phyloP scores from a whole-genome alignment of 2,113 vertebrate genomes.

The Plecotus auritus region DNA sequence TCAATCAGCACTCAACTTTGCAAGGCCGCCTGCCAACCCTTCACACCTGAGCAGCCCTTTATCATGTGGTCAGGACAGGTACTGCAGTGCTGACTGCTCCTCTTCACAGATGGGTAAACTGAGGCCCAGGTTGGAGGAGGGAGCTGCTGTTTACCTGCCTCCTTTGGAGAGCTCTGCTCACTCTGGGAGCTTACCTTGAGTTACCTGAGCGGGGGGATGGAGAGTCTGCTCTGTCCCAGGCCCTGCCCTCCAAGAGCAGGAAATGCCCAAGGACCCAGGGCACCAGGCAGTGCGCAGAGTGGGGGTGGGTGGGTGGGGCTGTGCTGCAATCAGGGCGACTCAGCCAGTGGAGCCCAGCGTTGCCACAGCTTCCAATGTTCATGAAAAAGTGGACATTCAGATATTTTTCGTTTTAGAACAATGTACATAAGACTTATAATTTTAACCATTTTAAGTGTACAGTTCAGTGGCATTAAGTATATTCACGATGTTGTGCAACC shows the following conservation, averaged over 20 bases:
- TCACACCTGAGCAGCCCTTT: neutral
- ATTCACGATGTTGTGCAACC: too few species aligned
- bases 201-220: neutral
- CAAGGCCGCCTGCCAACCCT: rapidly evolving
- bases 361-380: neutral
- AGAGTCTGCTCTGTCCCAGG: neutral
- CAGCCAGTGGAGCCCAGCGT: neutral
- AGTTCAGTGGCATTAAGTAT: neutral
- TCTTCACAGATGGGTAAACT: neutral
- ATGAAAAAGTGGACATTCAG: neutral
- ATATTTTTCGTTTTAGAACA: neutral
- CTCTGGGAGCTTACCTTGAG: neutral
- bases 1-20: rapidly evolving
- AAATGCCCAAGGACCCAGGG: neutral
- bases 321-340: neutral
- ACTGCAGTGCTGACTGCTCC: rapidly evolving
- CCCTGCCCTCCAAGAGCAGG: neutral
- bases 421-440: neutral
- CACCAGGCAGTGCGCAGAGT: neutral
- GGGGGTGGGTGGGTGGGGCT: neutral
- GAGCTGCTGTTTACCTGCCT: neutral
- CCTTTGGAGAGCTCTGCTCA: neutral
- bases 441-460: neutral
- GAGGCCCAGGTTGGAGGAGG: neutral
- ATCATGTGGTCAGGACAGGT: neutral